Evolutionary conservation across 2,113 vertebrate genomes (phyloP).

Genomic region (Uria lomvia): DNA sequence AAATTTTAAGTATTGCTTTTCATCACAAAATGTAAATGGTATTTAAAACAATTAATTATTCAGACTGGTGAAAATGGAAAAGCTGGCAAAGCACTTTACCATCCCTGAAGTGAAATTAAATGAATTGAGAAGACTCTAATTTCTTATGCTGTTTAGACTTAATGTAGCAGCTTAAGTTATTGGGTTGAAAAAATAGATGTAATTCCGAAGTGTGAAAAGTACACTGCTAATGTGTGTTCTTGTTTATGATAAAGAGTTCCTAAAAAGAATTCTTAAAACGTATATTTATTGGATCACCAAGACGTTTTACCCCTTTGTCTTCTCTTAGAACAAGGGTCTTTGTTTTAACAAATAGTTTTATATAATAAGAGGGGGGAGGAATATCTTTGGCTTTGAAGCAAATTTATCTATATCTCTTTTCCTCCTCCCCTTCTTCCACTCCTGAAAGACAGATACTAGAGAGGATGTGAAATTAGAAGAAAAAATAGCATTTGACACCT

Average conservation of each 20-base stretch:
- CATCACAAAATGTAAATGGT: slow-evolving; percentile 66
- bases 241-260: neutral
- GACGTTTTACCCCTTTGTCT: neutral
- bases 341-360: neutral
- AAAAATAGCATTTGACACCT: neutral
- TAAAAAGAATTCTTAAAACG: neutral
- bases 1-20: slow-evolving; percentile 69
- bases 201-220: neutral
- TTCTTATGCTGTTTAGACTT: neutral
- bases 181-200: neutral
- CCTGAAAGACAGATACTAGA: neutral
- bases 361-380: rapidly evolving
- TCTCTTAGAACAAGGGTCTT: neutral
- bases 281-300: neutral
- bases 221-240: neutral
- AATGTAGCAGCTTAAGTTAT: neutral
- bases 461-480: neutral
- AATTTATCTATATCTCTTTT: neutral
- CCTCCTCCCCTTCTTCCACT: neutral
- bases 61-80: slow-evolving; percentile 55
- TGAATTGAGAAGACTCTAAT: slow-evolving; percentile 29
- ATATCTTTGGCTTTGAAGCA: neutral
- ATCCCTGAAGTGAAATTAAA: slow-evolving; percentile 44
- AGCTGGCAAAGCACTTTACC: slow-evolving; percentile 32
- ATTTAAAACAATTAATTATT: slow-evolving; percentile 73